phyloP scores from a whole-genome alignment of 1,140 invertebrate genomes.

The Bombyx mori region DNA sequence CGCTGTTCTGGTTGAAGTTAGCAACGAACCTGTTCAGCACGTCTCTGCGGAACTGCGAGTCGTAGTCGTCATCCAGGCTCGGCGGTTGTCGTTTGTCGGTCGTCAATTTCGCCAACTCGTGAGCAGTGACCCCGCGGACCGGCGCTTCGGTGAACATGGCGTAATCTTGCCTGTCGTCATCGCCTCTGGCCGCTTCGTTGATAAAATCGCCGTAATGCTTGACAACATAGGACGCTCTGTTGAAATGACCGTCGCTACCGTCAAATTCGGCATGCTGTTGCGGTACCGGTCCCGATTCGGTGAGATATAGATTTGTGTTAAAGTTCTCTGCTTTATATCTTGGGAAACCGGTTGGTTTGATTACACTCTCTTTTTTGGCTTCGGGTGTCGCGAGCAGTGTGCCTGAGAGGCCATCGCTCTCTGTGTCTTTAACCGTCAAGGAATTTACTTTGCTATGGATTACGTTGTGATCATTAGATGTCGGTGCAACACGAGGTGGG shows the following conservation, averaged over 20 bases:
- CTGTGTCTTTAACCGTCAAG: conserved; percentile 18
- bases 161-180: conserved; percentile 36
- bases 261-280: conserved; percentile 15
- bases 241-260: conserved; percentile 24
- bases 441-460: conserved; percentile 36
- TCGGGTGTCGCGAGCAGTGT: not conserved
- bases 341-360: not conserved
- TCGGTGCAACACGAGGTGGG: conserved; percentile 32
- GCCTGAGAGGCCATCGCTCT: not conserved
- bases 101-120: conserved; percentile 14
- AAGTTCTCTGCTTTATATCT: conserved; percentile 12
- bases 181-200: conserved; percentile 35
- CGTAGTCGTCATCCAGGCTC: conserved; percentile 28
- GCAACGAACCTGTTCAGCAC: conserved; percentile 49
- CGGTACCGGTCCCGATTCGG: conserved; percentile 18
- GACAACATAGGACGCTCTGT: conserved; percentile 40
- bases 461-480: conserved; percentile 29
- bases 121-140: conserved; percentile 23
- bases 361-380: not conserved
- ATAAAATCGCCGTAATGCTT: conserved; percentile 50
- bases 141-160: conserved; percentile 27
- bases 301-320: conserved; percentile 27
- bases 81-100: conserved; percentile 13
- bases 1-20: conserved; percentile 51
- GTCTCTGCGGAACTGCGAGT: conserved; percentile 53